Evolutionary conservation across 2,888 invertebrate genomes (phyloP), one percentile per base, ranked within the genome.

Genomic region (Diaperis boleti): DNA sequence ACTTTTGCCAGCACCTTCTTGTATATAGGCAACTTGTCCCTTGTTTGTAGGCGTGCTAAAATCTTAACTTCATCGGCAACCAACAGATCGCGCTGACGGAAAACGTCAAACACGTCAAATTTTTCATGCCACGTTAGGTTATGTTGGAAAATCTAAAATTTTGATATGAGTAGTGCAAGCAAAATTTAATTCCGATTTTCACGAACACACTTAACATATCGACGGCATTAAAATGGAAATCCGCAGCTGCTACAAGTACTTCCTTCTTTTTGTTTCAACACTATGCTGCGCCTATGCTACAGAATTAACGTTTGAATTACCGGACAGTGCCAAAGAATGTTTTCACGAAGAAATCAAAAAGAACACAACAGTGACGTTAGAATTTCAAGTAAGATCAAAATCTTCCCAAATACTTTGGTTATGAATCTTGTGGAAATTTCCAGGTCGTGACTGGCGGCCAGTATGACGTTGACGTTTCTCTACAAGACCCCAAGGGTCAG

Each of bases 401-500:
- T 33, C 11, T 33, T 10, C 2, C 11, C 11, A n/a, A n/a, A n/a
- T n/a, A n/a, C 4, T 33, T 2, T 10, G 11, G 33, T 26, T 26
- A 3, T 8, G 2, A 8, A 2, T 26, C 2, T 26, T 5, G 11
- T n/a, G n/a, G 3, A 8, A 7, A 5, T 33, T 33, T 33, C 49
- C 83, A 99, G 96, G 99, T 99, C 37, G 96, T 98, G 10, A 97
- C 97, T 17, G 99, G 99, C 56, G 99, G 99, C 1, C 96, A 98
- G 76, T 96, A 98, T 81, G 99, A 99, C 83, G 98, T 99, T 39
- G 98, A 99, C 82, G 94, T 98, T 54, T 88, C 88, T 57, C 82
- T 99, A 50, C 91, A 92, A 82, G 92, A 92, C 72, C 98, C 98
- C 1, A 89, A 88, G 74, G 92, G 92, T 69, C 89, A 93, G 82